phyloP scores from a whole-genome alignment of 1,140 invertebrate species.

The Pemphigus obesinymphae region DNA sequence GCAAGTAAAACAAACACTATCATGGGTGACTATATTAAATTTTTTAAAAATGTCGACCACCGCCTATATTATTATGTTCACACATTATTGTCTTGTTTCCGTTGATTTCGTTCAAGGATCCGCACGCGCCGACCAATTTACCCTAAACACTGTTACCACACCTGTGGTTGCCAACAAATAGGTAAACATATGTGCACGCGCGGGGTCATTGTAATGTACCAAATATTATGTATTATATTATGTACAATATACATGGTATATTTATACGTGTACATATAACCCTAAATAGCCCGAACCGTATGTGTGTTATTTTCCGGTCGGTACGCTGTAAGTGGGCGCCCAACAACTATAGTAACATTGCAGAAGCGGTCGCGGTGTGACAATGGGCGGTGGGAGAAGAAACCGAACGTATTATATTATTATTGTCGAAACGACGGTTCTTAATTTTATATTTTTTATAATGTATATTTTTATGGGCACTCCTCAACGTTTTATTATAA shows the following conservation, averaged over 20 bases:
- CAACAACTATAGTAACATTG: neutral
- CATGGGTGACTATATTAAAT: too few species aligned
- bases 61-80: too few species aligned
- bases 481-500: neutral
- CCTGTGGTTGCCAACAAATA: neutral
- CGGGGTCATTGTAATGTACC: neutral
- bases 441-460: neutral
- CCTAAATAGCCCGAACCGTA: neutral
- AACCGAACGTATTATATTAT: neutral
- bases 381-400: neutral
- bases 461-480: neutral
- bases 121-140: neutral
- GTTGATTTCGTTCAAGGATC: slow-evolving; percentile 1
- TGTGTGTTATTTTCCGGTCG: slow-evolving; percentile 5
- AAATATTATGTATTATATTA: neutral
- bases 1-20: too few species aligned
- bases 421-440: neutral
- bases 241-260: neutral
- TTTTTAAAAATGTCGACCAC: too few species aligned
- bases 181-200: neutral
- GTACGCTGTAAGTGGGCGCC: neutral
- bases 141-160: slow-evolving; percentile 7
- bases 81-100: slow-evolving; percentile 13
- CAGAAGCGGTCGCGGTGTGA: neutral
- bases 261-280: neutral